Conservation (phyloP, 2,113 vertebrate genomes). For the Phocoena phocoena region DNA sequence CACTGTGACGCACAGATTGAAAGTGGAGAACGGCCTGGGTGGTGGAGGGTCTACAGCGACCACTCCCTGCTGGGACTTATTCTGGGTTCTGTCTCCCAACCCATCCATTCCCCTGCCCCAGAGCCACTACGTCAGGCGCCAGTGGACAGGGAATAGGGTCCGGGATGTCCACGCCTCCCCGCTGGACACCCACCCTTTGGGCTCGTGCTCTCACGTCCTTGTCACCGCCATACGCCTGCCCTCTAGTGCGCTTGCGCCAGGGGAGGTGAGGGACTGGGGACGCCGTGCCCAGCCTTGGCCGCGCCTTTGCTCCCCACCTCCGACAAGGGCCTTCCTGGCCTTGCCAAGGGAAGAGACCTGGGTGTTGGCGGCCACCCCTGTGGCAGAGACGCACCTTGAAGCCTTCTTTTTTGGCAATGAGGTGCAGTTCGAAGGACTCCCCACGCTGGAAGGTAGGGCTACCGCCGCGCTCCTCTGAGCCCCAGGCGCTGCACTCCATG, state of each 20-base stretch:
- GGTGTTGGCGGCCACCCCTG: not conserved
- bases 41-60: not conserved
- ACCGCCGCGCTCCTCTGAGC: slow-evolving; percentile 80
- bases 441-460: slow-evolving; percentile 81
- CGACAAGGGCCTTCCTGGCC: not conserved
- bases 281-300: not conserved
- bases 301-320: not conserved
- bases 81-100: not conserved
- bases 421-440: slow-evolving; percentile 84
- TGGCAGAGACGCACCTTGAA: slow-evolving; percentile 3
- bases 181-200: not conserved
- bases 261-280: not conserved
- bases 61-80: not conserved
- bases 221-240: not conserved
- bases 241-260: rapidly evolving
- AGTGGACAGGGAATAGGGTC: not conserved
- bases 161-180: not conserved
- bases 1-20: not conserved
- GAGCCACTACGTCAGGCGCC: rapidly evolving
- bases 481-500: slow-evolving; percentile 79
- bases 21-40: not conserved
- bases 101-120: not conserved
- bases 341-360: too few species aligned
- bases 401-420: not conserved
- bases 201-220: rapidly evolving